These are phyloP conservation scores for Chaetorhynchus papuensis DNA, from an alignment of 2,113 vertebrate genomes.

Conservation along the genomic window DNA sequence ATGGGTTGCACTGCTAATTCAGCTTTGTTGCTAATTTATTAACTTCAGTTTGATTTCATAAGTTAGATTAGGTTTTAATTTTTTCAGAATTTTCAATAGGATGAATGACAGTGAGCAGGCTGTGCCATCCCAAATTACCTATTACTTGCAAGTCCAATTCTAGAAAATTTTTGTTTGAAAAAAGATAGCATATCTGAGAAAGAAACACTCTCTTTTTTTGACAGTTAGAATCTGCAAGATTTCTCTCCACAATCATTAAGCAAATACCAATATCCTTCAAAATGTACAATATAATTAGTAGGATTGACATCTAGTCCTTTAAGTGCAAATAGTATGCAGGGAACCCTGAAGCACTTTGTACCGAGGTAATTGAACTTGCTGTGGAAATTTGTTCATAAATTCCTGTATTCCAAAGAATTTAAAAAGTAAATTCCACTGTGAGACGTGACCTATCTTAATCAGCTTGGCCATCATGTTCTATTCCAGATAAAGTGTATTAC, in stretches of 20 bases:
- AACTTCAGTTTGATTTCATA: not conserved
- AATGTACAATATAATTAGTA: not conserved
- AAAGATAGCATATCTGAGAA: not conserved
- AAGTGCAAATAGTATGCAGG: not conserved
- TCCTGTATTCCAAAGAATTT: not conserved
- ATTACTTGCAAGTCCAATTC: not conserved
- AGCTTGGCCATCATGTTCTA: not conserved
- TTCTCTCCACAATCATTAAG: not conserved
- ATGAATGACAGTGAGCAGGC: not conserved
- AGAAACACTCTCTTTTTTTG: not conserved
- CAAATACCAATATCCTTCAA: not conserved
- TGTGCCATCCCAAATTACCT: not conserved
- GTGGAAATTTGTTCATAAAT: not conserved
- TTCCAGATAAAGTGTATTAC: not conserved
- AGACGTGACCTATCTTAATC: not conserved
- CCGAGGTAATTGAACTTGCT: not conserved
- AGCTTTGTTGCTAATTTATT: not conserved
- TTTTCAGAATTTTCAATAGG: not conserved
- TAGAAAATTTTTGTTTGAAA: not conserved
- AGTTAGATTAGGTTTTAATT: not conserved
- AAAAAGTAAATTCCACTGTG: not conserved
- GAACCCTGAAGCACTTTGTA: not conserved
- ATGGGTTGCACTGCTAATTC: not conserved
- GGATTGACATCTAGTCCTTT: not conserved
- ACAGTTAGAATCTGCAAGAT: not conserved